Evolutionary conservation across 1,140 invertebrate species (phyloP).

Genomic region (Heliconius hermathena): DNA sequence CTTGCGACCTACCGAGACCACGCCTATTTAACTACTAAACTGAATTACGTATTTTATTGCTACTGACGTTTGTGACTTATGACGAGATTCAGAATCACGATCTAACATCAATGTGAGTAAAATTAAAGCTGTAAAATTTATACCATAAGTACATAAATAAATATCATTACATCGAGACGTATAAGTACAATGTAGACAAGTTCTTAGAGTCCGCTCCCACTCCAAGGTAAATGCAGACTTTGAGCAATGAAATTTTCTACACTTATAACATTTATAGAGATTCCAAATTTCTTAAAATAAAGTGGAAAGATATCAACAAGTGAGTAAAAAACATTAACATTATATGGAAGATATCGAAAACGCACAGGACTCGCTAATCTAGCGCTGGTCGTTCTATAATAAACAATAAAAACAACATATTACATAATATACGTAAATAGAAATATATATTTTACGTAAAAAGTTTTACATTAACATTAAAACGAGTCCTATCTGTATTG

Average conservation of each 20-base stretch:
- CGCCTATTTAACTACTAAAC: constrained; percentile 57
- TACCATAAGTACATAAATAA: constrained; percentile 80
- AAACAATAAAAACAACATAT: constrained; percentile 57
- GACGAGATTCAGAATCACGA: constrained; percentile 81
- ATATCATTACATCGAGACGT: constrained; percentile 73
- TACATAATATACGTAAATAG: constrained; percentile 54
- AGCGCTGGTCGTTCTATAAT: constrained; percentile 52
- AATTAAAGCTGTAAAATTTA: constrained; percentile 81
- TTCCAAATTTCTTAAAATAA: constrained; percentile 64
- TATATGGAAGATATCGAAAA: constrained; percentile 59
- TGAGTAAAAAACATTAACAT: constrained; percentile 59
- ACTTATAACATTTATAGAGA: constrained; percentile 64
- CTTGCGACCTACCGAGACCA: constrained; percentile 51
- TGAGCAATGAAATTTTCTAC: constrained; percentile 72
- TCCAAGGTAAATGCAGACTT: constrained; percentile 66
- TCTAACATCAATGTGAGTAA: constrained; percentile 80
- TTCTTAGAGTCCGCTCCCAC: constrained; percentile 66
- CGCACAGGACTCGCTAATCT: constrained; percentile 47
- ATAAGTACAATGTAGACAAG: constrained; percentile 62
- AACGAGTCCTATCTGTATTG: constrained; percentile 35
- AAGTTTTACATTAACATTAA: constrained; percentile 65
- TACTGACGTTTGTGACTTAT: constrained; percentile 81
- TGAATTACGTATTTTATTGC: constrained; percentile 75
- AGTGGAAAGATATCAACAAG: constrained; percentile 75
- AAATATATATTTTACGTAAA: constrained; percentile 48